Evolutionary conservation across 2,888 invertebrate species (phyloP).

Genomic region (Drosophila kambysellisi): DNA sequence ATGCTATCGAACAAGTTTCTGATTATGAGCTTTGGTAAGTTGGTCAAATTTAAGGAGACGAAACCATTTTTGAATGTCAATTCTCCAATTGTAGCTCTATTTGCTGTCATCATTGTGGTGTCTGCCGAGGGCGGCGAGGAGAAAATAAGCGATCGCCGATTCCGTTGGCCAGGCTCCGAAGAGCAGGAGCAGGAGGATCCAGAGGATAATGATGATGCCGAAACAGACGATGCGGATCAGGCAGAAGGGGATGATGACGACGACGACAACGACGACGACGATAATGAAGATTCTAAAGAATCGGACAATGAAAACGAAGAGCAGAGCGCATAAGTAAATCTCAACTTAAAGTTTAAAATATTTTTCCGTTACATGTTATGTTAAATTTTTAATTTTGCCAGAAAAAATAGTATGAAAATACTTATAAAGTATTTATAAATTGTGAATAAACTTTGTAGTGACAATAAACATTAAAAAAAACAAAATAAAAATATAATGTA

Average conservation of each 20-base stretch:
- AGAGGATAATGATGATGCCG: conserved; percentile 7
- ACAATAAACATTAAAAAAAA: conserved; percentile 1
- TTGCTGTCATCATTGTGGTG: conserved; percentile 56
- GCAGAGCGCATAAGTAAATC: conserved; percentile 18
- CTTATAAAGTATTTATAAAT: conserved; percentile 7
- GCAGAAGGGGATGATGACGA: background rate
- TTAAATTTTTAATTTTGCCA: conserved; percentile 8
- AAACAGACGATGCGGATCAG: background rate
- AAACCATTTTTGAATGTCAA: background rate
- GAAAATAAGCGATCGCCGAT: conserved; percentile 67
- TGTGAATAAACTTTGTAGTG: background rate
- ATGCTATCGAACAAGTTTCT: conserved; percentile 64
- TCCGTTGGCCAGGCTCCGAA: conserved; percentile 59
- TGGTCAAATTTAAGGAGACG: background rate
- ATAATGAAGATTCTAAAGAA: conserved; percentile 8
- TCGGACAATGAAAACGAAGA: background rate
- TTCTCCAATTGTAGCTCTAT: conserved; percentile 42
- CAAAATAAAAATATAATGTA: background rate
- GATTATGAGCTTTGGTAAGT: conserved; percentile 64
- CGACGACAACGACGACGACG: background rate
- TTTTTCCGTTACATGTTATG: conserved; percentile 20
- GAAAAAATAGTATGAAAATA: background rate
- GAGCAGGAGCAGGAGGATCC: conserved; percentile 33
- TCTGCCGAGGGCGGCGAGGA: conserved; percentile 24
- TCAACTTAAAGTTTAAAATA: conserved; percentile 2